These are phyloP conservation scores for Leptinotarsa defecta DNA, from an alignment of 1,140 invertebrate species.

Conservation along the genomic window DNA sequence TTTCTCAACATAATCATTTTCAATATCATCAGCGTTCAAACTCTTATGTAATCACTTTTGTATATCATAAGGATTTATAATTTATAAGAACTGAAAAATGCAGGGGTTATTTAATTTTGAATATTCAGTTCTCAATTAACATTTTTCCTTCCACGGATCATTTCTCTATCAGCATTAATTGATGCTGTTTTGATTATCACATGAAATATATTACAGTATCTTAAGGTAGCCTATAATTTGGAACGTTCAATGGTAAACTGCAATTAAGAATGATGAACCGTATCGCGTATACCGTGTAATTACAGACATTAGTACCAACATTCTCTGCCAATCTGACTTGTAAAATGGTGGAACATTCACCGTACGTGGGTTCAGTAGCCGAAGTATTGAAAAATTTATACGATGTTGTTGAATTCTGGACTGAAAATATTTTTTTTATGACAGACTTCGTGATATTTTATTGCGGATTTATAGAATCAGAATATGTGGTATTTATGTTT, in stretches of 20 bases:
- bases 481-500: too few relatives aligned
- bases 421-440: not conserved
- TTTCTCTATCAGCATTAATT: too few relatives aligned
- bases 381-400: not conserved
- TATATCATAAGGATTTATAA: too few relatives aligned
- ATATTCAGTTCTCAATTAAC: too few relatives aligned
- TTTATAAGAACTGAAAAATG: too few relatives aligned
- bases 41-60: too few relatives aligned
- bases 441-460: too few relatives aligned
- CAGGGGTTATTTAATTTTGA: too few relatives aligned
- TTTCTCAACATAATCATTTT: too few relatives aligned
- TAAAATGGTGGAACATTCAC: not conserved
- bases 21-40: too few relatives aligned
- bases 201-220: not conserved
- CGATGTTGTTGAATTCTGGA: not conserved
- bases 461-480: too few relatives aligned
- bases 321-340: slow-evolving; percentile 12
- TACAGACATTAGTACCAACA: slow-evolving; percentile 17
- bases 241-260: slow-evolving; percentile 15
- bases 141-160: too few relatives aligned
- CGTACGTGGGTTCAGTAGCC: slow-evolving; percentile 12
- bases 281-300: slow-evolving; percentile 14
- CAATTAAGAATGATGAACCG: slow-evolving; percentile 16
- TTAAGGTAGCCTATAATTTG: slow-evolving; percentile 14
- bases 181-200: not conserved